phyloP scores from a whole-genome alignment of 2,797 vertebrate genomes.

The Australoheros facetus region DNA sequence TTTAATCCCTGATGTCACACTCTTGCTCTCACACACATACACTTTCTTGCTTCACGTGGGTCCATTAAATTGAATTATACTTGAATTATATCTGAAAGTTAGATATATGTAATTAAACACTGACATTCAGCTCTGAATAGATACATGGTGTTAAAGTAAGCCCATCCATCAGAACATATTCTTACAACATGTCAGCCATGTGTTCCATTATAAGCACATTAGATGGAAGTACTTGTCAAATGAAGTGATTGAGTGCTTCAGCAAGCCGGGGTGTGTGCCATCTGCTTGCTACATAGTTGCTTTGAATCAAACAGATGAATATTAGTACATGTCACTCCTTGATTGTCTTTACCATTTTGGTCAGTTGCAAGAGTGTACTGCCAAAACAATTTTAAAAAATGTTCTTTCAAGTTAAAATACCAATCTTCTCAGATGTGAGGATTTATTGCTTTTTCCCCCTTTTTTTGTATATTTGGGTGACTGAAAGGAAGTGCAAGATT shows the following conservation, averaged over 20 bases:
- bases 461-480: not conserved
- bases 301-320: conserved; percentile 58
- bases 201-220: conserved; percentile 71
- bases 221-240: conserved; percentile 68
- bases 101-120: conserved; percentile 59
- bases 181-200: conserved; percentile 55
- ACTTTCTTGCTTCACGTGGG: conserved; percentile 42
- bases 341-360: conserved; percentile 4
- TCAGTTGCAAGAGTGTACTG: not conserved
- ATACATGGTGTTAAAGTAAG: conserved; percentile 37
- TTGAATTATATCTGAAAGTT: conserved; percentile 49
- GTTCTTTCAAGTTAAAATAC: not conserved
- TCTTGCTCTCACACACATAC: conserved; percentile 18
- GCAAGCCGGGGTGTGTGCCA: conserved; percentile 53
- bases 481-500: not conserved
- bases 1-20: conserved; percentile 73
- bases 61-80: conserved; percentile 65
- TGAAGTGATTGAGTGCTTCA: conserved; percentile 69
- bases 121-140: conserved; percentile 32
- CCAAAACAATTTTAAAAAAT: not conserved
- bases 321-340: conserved; percentile 29
- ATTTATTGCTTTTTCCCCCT: not conserved
- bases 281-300: conserved; percentile 54
- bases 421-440: not conserved
- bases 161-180: conserved; percentile 36